phyloP scores from a whole-genome alignment of 1,140 invertebrate genomes.

The Delia radicum region DNA sequence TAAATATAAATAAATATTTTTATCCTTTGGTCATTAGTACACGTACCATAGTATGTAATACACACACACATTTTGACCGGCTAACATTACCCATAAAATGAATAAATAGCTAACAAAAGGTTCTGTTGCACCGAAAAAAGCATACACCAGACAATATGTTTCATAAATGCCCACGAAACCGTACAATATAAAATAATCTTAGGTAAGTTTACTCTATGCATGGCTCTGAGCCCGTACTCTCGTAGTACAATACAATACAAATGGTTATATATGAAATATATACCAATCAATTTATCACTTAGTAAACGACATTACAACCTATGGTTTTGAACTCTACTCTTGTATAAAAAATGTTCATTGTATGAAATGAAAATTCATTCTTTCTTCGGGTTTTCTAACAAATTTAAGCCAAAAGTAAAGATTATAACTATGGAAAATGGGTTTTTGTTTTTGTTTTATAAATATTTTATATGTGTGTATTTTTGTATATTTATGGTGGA shows the following conservation, averaged over 20 bases:
- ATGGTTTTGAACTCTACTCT: neutral
- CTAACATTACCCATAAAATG: constrained; percentile 11
- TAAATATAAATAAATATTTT: neutral
- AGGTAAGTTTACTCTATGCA: neutral
- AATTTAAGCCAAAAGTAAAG: neutral
- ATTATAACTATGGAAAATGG: no score
- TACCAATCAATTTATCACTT: constrained; percentile 6
- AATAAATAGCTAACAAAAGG: constrained; percentile 17
- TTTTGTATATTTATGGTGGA: no score
- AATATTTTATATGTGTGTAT: no score
- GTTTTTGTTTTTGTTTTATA: no score
- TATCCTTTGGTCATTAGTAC: neutral
- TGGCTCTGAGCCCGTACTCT: neutral
- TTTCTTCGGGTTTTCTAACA: no score
- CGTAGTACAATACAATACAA: neutral
- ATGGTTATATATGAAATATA: neutral
- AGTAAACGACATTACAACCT: neutral
- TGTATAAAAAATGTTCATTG: no score
- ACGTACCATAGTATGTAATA: no score
- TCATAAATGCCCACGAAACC: neutral
- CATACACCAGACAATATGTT: neutral
- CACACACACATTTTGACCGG: neutral
- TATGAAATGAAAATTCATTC: no score
- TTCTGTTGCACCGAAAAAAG: no score
- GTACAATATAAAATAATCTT: no score